These are phyloP conservation scores for Drosophila fulvimacula DNA, from an alignment of 2,888 invertebrate species.

Conservation along the genomic window DNA sequence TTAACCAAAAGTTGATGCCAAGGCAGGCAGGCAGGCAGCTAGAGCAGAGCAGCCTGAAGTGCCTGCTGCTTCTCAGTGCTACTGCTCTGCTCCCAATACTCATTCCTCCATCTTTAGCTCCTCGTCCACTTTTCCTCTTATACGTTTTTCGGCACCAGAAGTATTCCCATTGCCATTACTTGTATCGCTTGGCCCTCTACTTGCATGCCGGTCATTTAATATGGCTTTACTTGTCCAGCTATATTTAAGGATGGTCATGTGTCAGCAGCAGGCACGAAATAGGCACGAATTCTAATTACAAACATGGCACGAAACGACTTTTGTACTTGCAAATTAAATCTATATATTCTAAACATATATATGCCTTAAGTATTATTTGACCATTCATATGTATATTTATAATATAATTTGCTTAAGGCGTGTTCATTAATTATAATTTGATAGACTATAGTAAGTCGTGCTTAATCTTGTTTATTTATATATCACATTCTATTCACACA, in stretches of 20 bases:
- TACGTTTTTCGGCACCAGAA: conserved; percentile 27
- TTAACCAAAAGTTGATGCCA: conserved; percentile 67
- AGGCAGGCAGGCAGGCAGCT: conserved; percentile 9
- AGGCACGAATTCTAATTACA: not conserved
- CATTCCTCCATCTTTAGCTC: not conserved
- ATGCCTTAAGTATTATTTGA: not conserved
- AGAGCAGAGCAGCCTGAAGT: conserved; percentile 33
- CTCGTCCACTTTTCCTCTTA: not conserved
- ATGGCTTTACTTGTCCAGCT: conserved; percentile 55
- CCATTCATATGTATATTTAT: no score
- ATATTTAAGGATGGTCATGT: conserved; percentile 23
- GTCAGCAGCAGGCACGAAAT: conserved; percentile 6
- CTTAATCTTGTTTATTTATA: not conserved
- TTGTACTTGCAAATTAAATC: not conserved
- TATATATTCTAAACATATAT: not conserved
- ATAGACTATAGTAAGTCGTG: not conserved
- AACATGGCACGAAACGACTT: not conserved
- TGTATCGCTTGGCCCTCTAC: conserved; percentile 41
- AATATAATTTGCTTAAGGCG: no score
- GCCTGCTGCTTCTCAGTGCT: conserved; percentile 25
- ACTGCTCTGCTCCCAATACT: conserved; percentile 2
- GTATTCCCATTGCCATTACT: conserved; percentile 59
- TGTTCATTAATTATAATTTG: no score
- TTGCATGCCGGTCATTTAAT: conserved; percentile 61
- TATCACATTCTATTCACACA: not conserved